These are phyloP conservation scores for Creontiades dilutus DNA, from an alignment of 2,888 invertebrate genomes.

Conservation along the genomic window DNA sequence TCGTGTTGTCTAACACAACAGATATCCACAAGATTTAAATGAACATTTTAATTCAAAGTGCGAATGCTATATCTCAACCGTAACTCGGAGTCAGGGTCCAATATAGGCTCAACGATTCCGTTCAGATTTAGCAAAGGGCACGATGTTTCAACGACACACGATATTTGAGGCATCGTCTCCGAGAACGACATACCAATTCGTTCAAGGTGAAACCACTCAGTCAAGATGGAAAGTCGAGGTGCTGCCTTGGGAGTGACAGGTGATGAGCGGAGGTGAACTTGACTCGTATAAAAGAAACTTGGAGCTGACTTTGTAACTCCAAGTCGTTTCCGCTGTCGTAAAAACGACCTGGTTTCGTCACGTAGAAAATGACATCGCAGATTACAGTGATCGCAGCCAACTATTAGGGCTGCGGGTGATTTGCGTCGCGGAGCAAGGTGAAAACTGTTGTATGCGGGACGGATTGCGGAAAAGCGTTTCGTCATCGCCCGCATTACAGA, in stretches of 20 bases:
- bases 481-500: background rate
- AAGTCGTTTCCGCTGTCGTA: slow-evolving; percentile 16
- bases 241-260: slow-evolving; percentile 13
- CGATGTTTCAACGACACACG: background rate
- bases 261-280: slow-evolving; percentile 30
- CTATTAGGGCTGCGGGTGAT: slow-evolving; percentile 26
- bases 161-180: background rate
- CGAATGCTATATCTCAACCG: no score
- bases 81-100: no score
- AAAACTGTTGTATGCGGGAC: background rate
- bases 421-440: background rate
- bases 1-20: no score
- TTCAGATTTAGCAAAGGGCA: background rate
- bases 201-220: slow-evolving; percentile 29
- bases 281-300: slow-evolving; percentile 21
- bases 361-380: slow-evolving; percentile 26
- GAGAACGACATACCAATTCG: slow-evolving; percentile 26
- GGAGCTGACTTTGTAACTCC: background rate
- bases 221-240: background rate
- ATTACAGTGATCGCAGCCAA: slow-evolving; percentile 15
- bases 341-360: slow-evolving; percentile 35
- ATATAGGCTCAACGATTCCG: background rate
- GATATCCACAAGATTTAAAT: no score
- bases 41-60: no score
- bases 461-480: slow-evolving; percentile 13